Conservation (phyloP, 2,797 vertebrate species). For the Phrynocephalus forsythii region DNA sequence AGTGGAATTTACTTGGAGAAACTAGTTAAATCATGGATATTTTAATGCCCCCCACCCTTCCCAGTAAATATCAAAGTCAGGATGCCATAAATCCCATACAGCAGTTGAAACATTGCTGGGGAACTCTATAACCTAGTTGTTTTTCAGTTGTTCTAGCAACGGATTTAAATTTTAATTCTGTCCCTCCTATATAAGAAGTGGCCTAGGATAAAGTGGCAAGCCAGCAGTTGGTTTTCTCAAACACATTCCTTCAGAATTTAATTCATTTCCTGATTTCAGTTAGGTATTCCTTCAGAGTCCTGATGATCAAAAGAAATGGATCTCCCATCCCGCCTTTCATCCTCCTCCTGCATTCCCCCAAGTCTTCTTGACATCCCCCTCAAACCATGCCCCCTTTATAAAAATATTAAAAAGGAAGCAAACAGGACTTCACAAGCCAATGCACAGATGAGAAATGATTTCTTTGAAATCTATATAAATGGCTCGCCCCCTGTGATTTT, state of each 20-base stretch:
- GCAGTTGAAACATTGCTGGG: neutral
- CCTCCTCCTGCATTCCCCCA: neutral
- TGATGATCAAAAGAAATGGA: neutral
- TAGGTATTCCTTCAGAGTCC: neutral
- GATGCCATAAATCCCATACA: neutral
- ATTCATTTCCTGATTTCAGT: neutral
- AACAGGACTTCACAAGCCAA: neutral
- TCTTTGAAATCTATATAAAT: neutral
- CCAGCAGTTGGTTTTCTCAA: neutral
- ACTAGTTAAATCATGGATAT: conserved; percentile 1
- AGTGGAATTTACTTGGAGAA: neutral
- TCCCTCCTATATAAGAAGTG: neutral
- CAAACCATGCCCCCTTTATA: neutral
- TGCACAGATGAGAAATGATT: neutral
- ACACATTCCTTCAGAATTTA: neutral
- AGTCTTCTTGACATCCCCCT: neutral
- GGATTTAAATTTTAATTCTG: neutral
- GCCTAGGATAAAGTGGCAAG: neutral
- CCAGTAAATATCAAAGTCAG: neutral
- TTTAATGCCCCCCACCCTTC: neutral
- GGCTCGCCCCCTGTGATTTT: neutral
- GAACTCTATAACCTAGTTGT: neutral
- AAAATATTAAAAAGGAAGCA: neutral
- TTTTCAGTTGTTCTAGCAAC: neutral
- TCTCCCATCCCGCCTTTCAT: neutral